Percentiles rank a stretch among this genome's conserved stretches.
Evolutionary conservation across 1,140 invertebrate genomes (phyloP).

Genomic region (Planococcus citri): DNA sequence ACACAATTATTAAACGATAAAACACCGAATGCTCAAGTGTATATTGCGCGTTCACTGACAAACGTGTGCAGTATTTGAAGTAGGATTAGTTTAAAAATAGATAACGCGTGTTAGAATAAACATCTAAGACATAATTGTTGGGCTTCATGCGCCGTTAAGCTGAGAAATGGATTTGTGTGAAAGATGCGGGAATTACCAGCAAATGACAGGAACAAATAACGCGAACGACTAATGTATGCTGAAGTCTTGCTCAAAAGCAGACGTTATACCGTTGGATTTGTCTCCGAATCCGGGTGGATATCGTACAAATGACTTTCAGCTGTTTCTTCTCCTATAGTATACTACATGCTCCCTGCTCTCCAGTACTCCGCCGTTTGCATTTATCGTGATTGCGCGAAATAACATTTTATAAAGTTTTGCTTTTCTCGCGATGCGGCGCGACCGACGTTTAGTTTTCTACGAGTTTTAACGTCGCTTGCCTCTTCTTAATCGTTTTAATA

Average conservation of each 20-base stretch:
- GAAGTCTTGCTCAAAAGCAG: neutral
- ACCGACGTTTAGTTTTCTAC: too few relatives aligned
- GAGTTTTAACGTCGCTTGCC: too few relatives aligned
- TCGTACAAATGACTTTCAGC: slow-evolving; percentile 18
- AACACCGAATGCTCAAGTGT: slow-evolving; percentile 2
- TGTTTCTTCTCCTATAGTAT: slow-evolving; percentile 11
- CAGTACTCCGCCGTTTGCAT: too few relatives aligned
- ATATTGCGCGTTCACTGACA: neutral
- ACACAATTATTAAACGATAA: slow-evolving; percentile 8
- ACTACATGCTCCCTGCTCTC: too few relatives aligned
- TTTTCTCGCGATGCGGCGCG: too few relatives aligned
- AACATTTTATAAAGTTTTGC: too few relatives aligned
- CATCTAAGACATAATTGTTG: slow-evolving; percentile 18
- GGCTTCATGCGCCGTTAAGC: slow-evolving; percentile 17
- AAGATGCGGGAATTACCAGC: slow-evolving; percentile 11
- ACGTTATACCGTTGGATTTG: neutral
- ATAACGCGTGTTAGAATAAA: slow-evolving; percentile 18
- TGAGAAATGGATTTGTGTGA: slow-evolving; percentile 19
- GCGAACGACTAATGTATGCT: slow-evolving; percentile 9
- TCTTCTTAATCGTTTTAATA: too few relatives aligned
- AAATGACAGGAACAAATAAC: slow-evolving; percentile 18
- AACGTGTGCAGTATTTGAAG: slow-evolving; percentile 4
- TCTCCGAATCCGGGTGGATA: neutral
- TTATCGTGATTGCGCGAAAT: too few relatives aligned
- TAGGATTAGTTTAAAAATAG: slow-evolving; percentile 19